Base-by-base conservation (phyloP, 1,140 invertebrate genomes). In the Saccostrea echinata region DNA sequence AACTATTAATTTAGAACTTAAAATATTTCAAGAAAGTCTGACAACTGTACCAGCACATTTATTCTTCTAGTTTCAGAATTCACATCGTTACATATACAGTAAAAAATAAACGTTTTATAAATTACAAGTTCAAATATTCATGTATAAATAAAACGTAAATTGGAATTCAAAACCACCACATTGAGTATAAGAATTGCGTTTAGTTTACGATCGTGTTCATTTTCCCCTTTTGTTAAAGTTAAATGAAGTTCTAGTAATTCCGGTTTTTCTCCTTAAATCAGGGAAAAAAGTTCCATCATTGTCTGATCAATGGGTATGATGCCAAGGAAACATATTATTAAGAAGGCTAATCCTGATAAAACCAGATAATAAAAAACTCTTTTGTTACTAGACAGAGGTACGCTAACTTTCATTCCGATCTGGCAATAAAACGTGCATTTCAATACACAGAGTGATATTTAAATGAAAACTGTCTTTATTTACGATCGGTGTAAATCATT, bases 401-500 rank as follows among this genome's bases (percentile, higher is more conserved):
- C 27, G 27, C 30, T 12, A 76, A 16, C 68, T 76, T 27, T 3
- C 27, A 33, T 30, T 24, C 24, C 24, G 27, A 9, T 33, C 9
- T 16, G 13, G 18, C 68, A 76, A 76, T 76, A 76, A 61, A 76
- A 76, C 27, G 12, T 76, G 68, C 68, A 76, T 76, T 30, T 76
- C 68, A 76, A 76, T 76, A 76, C 68, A 33, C 27, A 76, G 27
- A 18, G 3, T 11, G 27, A 76, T 76, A 76, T 76, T 76, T 76
- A 76, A 76, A 76, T 76, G 68, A 76, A 76, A 76, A 76, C 68
- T 27, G 27, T 12, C 24, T 12, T 16, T 76, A 76, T 76, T 76
- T 76, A 76, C 33, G 68, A 12, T 4, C 24, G 27, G 27, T 33
- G 27, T 76, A 76, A 71, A 76, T 76, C 68, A 30, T 18, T 33